Evolutionary conservation across 1,140 invertebrate genomes (phyloP).

Genomic region (Meteorus sp.): DNA sequence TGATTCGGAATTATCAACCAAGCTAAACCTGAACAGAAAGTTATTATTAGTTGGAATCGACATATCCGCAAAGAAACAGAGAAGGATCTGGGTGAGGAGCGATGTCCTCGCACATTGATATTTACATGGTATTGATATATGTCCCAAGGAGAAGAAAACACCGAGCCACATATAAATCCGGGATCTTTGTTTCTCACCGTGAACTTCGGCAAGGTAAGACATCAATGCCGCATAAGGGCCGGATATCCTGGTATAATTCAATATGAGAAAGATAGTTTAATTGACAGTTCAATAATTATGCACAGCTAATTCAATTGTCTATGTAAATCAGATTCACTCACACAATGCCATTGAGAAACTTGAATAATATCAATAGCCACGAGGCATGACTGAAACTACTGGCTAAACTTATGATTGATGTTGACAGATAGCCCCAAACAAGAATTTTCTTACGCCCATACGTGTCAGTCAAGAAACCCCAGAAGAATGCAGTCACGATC

Average conservation of each 20-base stretch:
- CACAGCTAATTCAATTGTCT: not conserved
- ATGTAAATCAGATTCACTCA: conserved; percentile 47
- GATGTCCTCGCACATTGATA: no score
- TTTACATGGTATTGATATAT: conserved; percentile 51
- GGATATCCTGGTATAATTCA: conserved; percentile 64
- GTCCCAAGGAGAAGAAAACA: conserved; percentile 58
- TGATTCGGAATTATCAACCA: conserved; percentile 69
- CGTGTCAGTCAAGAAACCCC: conserved; percentile 74
- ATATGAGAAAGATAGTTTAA: not conserved
- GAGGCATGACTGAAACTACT: conserved; percentile 61
- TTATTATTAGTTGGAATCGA: no score
- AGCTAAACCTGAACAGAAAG: conserved; percentile 60
- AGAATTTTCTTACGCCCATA: conserved; percentile 63
- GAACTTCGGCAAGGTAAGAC: conserved; percentile 72
- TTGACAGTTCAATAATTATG: not conserved
- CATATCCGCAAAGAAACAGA: not conserved
- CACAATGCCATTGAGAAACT: conserved; percentile 65
- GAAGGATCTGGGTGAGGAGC: not conserved
- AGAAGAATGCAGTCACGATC: conserved; percentile 62
- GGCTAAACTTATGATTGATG: conserved; percentile 57
- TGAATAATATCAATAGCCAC: conserved; percentile 60
- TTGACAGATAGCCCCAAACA: conserved; percentile 60
- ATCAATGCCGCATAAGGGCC: conserved; percentile 74
- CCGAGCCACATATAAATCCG: conserved; percentile 68
- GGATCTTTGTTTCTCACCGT: conserved; percentile 66